Percentiles rank a stretch among this genome's conserved stretches.
phyloP scores from a whole-genome alignment of 1,140 invertebrate genomes.

The Pemphigus obesinymphae region DNA sequence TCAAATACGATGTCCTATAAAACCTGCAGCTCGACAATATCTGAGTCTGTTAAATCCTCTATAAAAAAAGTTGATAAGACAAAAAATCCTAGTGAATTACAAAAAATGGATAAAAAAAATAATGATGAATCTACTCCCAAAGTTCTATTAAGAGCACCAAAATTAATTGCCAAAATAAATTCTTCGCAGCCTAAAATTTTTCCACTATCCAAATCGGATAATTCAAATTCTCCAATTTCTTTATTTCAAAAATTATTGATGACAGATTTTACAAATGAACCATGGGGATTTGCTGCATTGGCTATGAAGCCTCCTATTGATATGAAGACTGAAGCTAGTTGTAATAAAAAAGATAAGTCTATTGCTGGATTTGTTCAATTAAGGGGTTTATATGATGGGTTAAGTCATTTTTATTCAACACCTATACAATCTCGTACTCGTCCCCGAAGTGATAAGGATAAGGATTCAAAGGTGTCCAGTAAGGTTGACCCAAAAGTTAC shows the following conservation, averaged over 20 bases:
- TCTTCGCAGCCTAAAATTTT: conserved; percentile 36
- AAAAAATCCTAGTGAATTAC: not conserved
- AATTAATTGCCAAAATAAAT: conserved; percentile 27
- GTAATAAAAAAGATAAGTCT: conserved; percentile 30
- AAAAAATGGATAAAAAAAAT: conserved; percentile 26
- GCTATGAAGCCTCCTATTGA: conserved; percentile 49
- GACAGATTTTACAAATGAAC: conserved; percentile 51
- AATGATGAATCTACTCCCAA: conserved; percentile 44
- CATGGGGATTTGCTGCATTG: conserved; percentile 74
- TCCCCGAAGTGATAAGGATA: conserved; percentile 17
- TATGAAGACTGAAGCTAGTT: not conserved
- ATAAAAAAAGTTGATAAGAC: not conserved
- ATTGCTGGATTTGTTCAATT: conserved; percentile 60
- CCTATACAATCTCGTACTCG: conserved; percentile 56
- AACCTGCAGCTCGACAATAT: not conserved
- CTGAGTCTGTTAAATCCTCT: not conserved
- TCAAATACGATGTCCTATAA: conserved; percentile 15
- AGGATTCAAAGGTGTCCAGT: not conserved
- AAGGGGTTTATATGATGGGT: conserved; percentile 73
- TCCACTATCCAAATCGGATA: conserved; percentile 15
- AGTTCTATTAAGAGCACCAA: conserved; percentile 34
- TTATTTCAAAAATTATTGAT: conserved; percentile 22
- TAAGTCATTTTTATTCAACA: conserved; percentile 76
- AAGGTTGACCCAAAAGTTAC: not conserved
- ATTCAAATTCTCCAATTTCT: conserved; percentile 8